Percentiles rank a stretch among this genome's conserved stretches.
Conservation (phyloP, 2,888 invertebrate species). For the Netelia inedita region DNA sequence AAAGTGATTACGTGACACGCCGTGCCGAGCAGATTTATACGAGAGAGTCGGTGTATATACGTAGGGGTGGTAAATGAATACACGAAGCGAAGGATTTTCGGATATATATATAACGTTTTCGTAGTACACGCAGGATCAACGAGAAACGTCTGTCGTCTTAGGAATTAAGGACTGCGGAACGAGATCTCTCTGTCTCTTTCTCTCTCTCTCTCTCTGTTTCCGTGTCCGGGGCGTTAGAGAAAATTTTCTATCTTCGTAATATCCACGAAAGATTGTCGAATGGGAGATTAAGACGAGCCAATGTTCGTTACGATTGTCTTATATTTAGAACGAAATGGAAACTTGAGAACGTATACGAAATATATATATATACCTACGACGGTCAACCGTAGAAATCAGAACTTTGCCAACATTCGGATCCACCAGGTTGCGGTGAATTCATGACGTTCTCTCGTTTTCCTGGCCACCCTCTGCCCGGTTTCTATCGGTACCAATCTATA, state of each 20-base stretch:
- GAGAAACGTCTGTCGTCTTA: conserved; percentile 6
- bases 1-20: conserved; percentile 17
- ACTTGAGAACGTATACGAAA: background rate
- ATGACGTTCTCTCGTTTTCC: no score
- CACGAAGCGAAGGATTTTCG: conserved; percentile 1
- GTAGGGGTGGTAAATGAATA: conserved; percentile 7
- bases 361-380: background rate
- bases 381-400: background rate
- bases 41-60: background rate
- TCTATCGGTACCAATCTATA: no score
- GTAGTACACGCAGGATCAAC: background rate
- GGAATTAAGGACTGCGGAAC: conserved; percentile 6
- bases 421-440: no score
- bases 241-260: background rate
- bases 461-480: no score
- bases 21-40: background rate
- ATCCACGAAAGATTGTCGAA: background rate
- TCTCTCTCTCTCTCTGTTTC: background rate
- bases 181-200: no score
- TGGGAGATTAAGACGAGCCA: background rate
- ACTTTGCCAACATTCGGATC: background rate
- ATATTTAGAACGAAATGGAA: background rate
- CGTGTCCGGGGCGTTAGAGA: background rate
- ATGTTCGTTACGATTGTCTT: no score
- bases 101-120: no score